Evolutionary conservation across 2,888 invertebrate species (phyloP), one percentile per base, ranked within the genome.

Genomic region (Carterocephalus palaemon): DNA sequence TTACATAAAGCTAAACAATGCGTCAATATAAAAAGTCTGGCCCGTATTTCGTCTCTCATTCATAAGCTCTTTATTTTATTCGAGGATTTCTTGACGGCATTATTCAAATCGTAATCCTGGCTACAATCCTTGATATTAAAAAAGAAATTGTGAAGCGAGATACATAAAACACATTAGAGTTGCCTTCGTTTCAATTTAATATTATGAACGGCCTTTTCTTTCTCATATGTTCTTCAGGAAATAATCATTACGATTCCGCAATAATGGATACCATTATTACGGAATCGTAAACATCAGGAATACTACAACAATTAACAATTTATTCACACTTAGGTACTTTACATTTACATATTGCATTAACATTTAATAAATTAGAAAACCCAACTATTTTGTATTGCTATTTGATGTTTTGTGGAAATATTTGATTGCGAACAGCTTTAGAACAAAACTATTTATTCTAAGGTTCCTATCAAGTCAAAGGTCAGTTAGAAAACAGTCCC

Each of bases 21-120:
- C 47, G 51, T 52, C 51, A 42, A 52, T 47, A 47, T 42, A 47
- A 51, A 54, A 53, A 51, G 53, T 51, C 41, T 29, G 33, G 49
- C 47, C 24, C 45, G 54, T 51, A 60, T 57, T 58, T 54, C 54
- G 47, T 48, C 51, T 48, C 51, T 54, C 57, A 57, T 54, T 56
- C 57, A 49, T 56, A 59, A 59, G 58, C 60, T 59, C 57, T 57
- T 59, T 66, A 62, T 65, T 60, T 59, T 56, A 54, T 60, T 58
- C 59, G 51, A 55, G 57, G 60, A 53, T 59, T 60, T 59, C 59
- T 60, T 63, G 63, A 59, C 50, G 57, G 56, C 52, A 59, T 68
- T 65, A 67, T 67, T 68, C 61, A 64, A 67, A 67, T 63, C 59
- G 49, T 59, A 56, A 52, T 56, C 57, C 54, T 42, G 47, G 43